Evolutionary conservation across 2,797 vertebrate species (phyloP).

Genomic region (Arrhamphus sclerolepis): DNA sequence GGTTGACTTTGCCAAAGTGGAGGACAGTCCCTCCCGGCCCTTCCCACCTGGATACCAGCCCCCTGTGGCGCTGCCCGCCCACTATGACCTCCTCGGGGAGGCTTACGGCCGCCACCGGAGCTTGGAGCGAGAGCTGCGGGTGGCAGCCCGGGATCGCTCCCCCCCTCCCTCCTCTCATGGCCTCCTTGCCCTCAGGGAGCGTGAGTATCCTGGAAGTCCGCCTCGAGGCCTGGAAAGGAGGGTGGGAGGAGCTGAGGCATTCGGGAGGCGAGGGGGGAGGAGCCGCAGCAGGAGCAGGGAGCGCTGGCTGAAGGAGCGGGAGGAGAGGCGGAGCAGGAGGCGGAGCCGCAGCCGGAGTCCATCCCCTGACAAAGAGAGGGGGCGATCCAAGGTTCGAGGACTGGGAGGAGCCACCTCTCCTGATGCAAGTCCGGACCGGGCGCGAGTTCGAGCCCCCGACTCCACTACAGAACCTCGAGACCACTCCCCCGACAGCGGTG

Average conservation of each 20-base stretch:
- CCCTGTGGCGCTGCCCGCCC: constrained; percentile 76
- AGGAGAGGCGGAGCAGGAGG: constrained; percentile 87
- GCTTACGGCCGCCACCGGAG: constrained; percentile 88
- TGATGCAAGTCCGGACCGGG: constrained; percentile 89
- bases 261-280: constrained; percentile 73
- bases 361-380: constrained; percentile 82
- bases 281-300: constrained; percentile 91
- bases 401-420: constrained; percentile 75
- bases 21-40: constrained; percentile 84
- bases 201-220: constrained; percentile 86
- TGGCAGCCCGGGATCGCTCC: constrained; percentile 86
- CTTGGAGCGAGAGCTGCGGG: constrained; percentile 88
- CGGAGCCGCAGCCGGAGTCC: constrained; percentile 84
- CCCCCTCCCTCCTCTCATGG: constrained; percentile 81
- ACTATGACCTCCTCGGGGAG: constrained; percentile 89
- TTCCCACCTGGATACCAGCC: constrained; percentile 91
- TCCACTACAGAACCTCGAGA: constrained; percentile 85
- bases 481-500: constrained; percentile 78
- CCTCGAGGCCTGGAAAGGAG: constrained; percentile 86
- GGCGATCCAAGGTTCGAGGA: constrained; percentile 78
- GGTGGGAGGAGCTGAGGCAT: constrained; percentile 83
- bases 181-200: constrained; percentile 86
- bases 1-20: constrained; percentile 96
- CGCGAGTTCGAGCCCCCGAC: constrained; percentile 87
- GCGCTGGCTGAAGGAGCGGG: constrained; percentile 86